Base-by-base conservation (phyloP, 2,113 vertebrate genomes). In the Macroglossus sobrinus region DNA sequence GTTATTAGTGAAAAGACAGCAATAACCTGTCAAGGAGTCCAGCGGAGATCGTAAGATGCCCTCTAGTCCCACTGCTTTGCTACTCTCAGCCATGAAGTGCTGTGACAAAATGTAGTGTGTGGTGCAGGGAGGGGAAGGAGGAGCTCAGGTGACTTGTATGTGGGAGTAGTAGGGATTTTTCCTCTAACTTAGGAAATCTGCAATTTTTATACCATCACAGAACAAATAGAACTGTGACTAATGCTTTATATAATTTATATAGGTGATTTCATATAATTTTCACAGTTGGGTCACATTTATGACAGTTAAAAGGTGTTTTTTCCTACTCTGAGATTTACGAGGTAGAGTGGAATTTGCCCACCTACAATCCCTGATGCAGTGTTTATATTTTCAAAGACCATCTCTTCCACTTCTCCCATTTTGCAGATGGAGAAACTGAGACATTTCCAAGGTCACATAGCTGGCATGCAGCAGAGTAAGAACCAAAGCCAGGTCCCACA, bases 131-230 rank as follows among this genome's bases (percentile, higher is more conserved):
- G 50, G 50, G 15, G 47, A 15, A 50, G 50, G n/a, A n/a, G 50
- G 24, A 59, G 35, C 61, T 94, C n/a, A 2, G 55, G 35, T 96
- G 74, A 55, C 63, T 38, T 3, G 0, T 21, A 15, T 40, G 35
- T 8, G 13, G 28, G n/a, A 47, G 18, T 5, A 64, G 40, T 21
- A 57, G 53, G 30, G 18, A 33, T 76, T 40, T n/a, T 13, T 1
- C 50, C 30, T 71, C n/a, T 35, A 61, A 93, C 45, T 91, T 88
- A 47, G 43, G 38, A 96, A 82, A 89, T 95, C 63, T 63, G n/a
- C 18, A n/a, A 30, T 63, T 93, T 96, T 92, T 53, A 69, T 40
- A 81, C 24, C 57, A 40, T 55, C 4, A 9, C 33, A 92, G 84
- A 93, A 71, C 53, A 91, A 93, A 81, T 69, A 64, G 84, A 79